Conservation (phyloP, 1,140 invertebrate genomes). For the Cecropterus lyciades region DNA sequence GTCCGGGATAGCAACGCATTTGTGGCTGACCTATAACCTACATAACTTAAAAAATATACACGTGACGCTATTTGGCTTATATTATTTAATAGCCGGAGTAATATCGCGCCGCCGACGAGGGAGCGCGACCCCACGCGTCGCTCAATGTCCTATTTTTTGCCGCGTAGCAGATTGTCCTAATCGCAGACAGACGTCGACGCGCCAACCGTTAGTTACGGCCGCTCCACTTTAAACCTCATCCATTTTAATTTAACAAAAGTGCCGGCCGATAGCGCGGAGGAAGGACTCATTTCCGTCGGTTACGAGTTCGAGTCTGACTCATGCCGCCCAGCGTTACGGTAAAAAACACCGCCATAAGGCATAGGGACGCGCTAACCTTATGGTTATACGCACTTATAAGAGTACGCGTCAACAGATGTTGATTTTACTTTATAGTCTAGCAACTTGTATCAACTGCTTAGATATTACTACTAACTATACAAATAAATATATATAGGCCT, state of each 20-base stretch:
- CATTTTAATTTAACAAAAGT: conserved; percentile 84
- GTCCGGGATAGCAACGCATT: no score
- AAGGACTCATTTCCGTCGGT: conserved; percentile 78
- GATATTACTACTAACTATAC: no score
- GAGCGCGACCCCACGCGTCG: conserved; percentile 67
- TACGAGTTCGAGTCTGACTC: conserved; percentile 56
- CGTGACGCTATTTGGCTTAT: conserved; percentile 7
- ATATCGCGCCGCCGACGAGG: conserved; percentile 15
- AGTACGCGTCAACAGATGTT: neutral
- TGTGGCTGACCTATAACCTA: no score
- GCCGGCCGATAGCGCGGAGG: conserved; percentile 80
- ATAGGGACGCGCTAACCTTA: conserved; percentile 2
- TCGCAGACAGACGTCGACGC: conserved; percentile 65
- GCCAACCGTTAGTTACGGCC: conserved; percentile 78
- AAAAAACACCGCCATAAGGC: conserved; percentile 16
- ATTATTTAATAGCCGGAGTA: conserved; percentile 14
- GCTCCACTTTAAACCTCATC: conserved; percentile 82
- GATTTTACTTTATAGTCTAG: neutral
- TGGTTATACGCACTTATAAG: neutral
- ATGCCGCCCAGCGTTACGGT: conserved; percentile 39
- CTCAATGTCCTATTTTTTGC: conserved; percentile 68
- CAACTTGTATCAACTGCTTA: no score
- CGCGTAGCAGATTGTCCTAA: conserved; percentile 65
- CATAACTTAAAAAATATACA: no score
- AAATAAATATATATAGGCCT: no score